Evolutionary conservation across 2,113 vertebrate genomes (phyloP), one percentile per base, ranked within the genome.

Genomic region (Pygoscelis antarcticus): DNA sequence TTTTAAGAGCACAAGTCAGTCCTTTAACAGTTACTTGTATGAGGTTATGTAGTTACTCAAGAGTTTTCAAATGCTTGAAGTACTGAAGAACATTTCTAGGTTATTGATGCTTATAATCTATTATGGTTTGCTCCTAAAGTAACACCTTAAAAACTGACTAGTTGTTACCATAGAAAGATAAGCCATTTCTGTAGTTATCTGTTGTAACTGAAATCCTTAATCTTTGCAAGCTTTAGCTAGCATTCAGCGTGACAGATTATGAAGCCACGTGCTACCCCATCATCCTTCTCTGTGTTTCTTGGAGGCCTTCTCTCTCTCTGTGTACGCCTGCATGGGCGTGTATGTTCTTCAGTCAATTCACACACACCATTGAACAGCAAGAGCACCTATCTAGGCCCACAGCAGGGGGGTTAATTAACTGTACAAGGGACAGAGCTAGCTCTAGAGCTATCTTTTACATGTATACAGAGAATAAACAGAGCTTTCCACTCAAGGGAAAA

Each of bases 361-460:
- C 85, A 97, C 87, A 97, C 89, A 91, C 81, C 92, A 96, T 12
- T 96, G 96, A 97, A 86, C 93, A 93, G 96, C 49, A 60, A 96
- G 95, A 88, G 93, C 84, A 88, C 83, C 22, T 78, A 88, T 76
- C 83, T 82, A 93, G 92, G 84, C 55, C 75, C 88, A 55, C 94
- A 96, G 97, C 97, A 94, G 97, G 96, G 72, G 88, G 85, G 26
- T 97, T 98, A 96, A 97, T 97, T 97, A 97, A 96, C 91, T 91
- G 87, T 77, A 74, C 79, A 92, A 92, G 82, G 89, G 93, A 93
- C 86, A 88, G 91, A 95, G 72, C 54, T 90, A 82, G n/a, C 52
- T 81, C 81, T 32, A 80, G 84, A 91, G 60, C 72, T 66, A 47
- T 65, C 85, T 93, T 93, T 91, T 76, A 91, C 69, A 23, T 38